Evolutionary conservation across 2,113 vertebrate genomes (phyloP), one percentile per base, ranked within the genome.

Genomic region (Pollachius pollachius): DNA sequence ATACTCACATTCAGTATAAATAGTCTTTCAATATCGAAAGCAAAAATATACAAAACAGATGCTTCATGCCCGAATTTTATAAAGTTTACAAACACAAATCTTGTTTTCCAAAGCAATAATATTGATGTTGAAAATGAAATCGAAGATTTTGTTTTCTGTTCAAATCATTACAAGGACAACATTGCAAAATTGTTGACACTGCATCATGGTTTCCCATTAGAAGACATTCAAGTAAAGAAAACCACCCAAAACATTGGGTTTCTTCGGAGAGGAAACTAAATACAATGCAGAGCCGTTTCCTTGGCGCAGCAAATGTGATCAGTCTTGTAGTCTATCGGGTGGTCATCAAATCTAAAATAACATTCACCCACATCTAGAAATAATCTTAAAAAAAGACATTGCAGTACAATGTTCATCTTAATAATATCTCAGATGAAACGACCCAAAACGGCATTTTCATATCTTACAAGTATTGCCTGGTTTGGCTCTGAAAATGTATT

Each of bases 241-340:
- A 70, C 6, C 57, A 66, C 57, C 8, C 23, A 69, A 78, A 68
- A 66, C 23, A 37, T 54, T 25, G 65, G 15, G 27, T 61, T 58
- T 62, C 48, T 34, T 62, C 58, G 17, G 11, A 59, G 64, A 63
- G 74, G 61, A 71, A 82, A 70, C 80, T 76, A 48, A 48, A 48
- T 48, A 9, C 41, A 48, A 48, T 48, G 41, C 9, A 41, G 37
- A 41, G 37, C 5, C 6, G 2, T 16, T n/a, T 57, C 9, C 4
- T 1, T 57, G 15, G 54, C 3, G 30, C 8, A 1, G 41, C 41
- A 7, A 9, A 48, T 48, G 17, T 57, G 15, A 13, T 72, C 62
- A 71, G 65, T 25, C 69, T 15, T 54, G 3, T 34, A 23, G 16
- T 27, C 52, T 19, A 62, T 17, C 17, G 65, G 17, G n/a, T 65